phyloP scores from a whole-genome alignment of 2,888 invertebrate species.

The Hipparchia semele region DNA sequence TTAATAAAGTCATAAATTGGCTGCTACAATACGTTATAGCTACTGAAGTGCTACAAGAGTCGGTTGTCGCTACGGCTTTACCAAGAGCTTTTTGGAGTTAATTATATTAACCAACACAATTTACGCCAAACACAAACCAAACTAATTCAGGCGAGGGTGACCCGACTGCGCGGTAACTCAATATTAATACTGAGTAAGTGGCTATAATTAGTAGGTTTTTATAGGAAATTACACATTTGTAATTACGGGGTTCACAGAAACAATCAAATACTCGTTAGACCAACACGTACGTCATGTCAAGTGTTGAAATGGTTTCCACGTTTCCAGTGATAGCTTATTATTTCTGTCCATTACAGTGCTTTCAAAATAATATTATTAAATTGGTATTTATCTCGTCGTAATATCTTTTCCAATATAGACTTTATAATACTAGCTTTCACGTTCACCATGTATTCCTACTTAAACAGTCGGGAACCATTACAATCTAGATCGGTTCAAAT shows the following conservation, averaged over 20 bases:
- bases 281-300: conserved; percentile 4
- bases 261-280: conserved; percentile 34
- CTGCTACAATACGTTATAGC: neutral
- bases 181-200: conserved; percentile 7
- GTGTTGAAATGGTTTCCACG: conserved; percentile 13
- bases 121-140: neutral
- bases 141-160: neutral
- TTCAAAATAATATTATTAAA: neutral
- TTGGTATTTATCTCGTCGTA: neutral
- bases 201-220: conserved; percentile 9
- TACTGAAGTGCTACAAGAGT: neutral
- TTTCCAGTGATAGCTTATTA: conserved; percentile 2
- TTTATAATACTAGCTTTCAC: no score
- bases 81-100: neutral
- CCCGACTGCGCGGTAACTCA: no score
- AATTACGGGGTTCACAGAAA: conserved; percentile 28
- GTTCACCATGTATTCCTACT: no score
- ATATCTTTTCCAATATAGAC: no score
- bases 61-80: conserved; percentile 1
- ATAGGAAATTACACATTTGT: conserved; percentile 17
- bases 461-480: no score
- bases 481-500: no score
- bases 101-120: conserved; percentile 1
- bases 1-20: neutral
- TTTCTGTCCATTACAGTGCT: neutral